A percentile compares a stretch with the other conserved stretches of the same genome.
These are phyloP conservation scores for Hyperoplus lanceolatus DNA, from an alignment of 2,797 vertebrate species.

Conservation along the genomic window DNA sequence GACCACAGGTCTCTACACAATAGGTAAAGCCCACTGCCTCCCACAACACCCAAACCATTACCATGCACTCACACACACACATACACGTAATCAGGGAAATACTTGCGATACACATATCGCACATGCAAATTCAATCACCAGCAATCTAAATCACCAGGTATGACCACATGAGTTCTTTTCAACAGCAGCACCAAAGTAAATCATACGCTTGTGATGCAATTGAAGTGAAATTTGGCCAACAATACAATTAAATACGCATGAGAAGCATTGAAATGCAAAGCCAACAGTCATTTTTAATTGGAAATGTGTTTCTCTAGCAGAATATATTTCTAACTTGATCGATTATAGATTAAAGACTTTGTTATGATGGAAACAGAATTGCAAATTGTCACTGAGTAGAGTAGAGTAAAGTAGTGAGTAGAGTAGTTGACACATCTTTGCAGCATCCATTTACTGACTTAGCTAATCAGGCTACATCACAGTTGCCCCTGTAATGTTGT, in stretches of 20 bases:
- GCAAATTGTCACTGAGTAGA: not conserved
- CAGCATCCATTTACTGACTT: not conserved
- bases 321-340: not conserved
- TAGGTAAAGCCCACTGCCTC: conserved; percentile 73
- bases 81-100: not conserved
- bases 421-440: not conserved
- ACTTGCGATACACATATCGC: not conserved
- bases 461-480: not conserved
- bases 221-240: not conserved
- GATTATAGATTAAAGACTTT: not conserved
- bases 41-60: conserved; percentile 57
- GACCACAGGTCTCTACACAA: conserved; percentile 82
- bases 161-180: not conserved
- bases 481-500: not conserved
- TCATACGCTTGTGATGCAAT: not conserved
- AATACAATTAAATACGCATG: conserved; percentile 1
- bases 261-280: not conserved
- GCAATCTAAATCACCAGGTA: not conserved
- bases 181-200: conserved; percentile 5
- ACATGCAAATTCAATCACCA: not conserved
- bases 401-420: not conserved
- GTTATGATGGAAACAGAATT: not conserved
- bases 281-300: no score
- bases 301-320: not conserved
- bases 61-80: conserved; percentile 24